Percentiles rank a stretch among this genome's conserved stretches.
Conservation (phyloP, 2,113 vertebrate species). For the Ceyx margarethae region DNA sequence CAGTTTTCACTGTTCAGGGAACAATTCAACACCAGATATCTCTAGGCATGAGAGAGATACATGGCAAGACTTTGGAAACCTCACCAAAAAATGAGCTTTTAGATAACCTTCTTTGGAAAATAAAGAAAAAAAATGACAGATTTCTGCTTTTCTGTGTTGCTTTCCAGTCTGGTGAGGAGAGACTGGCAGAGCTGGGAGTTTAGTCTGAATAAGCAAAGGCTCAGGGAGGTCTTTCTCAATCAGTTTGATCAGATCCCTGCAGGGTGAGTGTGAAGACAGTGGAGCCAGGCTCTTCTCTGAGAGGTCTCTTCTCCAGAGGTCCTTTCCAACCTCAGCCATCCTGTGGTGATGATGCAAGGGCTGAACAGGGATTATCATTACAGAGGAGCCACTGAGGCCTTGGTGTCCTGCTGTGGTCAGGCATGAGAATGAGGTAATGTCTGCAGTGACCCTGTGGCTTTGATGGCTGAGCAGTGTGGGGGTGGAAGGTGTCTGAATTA, state of each 20-base stretch:
- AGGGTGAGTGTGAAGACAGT: background rate
- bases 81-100: background rate
- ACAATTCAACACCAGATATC: background rate
- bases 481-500: background rate
- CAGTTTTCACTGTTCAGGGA: background rate
- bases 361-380: background rate
- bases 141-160: background rate
- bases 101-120: background rate
- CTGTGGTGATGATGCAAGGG: background rate
- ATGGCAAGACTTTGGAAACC: background rate
- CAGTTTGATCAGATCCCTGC: background rate
- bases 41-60: background rate
- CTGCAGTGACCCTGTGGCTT: background rate
- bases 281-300: background rate
- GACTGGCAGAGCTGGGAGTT: background rate
- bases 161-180: background rate
- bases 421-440: background rate
- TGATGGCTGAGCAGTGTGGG: background rate
- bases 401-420: background rate
- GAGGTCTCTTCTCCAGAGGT: background rate
- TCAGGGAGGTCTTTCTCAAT: background rate
- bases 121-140: background rate
- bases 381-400: background rate
- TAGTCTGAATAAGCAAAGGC: background rate
- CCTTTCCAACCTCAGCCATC: background rate